Base-by-base conservation (phyloP, 2,888 invertebrate species). In the Stomorhina lunata region DNA sequence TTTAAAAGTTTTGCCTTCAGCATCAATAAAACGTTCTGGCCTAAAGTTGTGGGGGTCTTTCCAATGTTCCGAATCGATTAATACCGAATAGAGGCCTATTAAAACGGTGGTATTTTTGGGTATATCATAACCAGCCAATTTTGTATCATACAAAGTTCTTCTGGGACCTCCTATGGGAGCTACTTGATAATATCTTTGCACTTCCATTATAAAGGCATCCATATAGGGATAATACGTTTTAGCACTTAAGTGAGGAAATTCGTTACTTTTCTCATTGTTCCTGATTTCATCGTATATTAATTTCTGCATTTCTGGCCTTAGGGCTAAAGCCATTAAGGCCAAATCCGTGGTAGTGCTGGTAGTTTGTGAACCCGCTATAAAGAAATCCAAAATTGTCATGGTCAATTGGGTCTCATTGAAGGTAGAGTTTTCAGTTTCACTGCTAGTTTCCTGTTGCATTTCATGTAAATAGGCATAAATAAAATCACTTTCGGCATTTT, bases 281-380 rank as follows among this genome's bases (percentile, higher is more conserved):
- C 92, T 92, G n/a, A 95, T 89, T 86, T 94, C 93, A 0, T 90
- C 86, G 37, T 93, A 93, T 0, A 94, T 90, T 85, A 92, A 92
- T 1, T 89, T 86, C 87, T 95, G 95, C 2, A 94, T 88, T 9
- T 94, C 93, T 53, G 93, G 92, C 80, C 93, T 91, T 27, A 93
- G 86, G 17, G 93, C 90, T 92, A 95, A 93, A 84, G 92, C 92
- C 86, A 95, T 90, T 59, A 95, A 90, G 0, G 93, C 92, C 86
- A 94, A 93, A 84, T 94, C 93, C 15, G 95, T 88, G 0, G 94
- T 93, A 40, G 92, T 92, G 78, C 94, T 93, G 0, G 94, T 95
- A 0, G 94, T 95, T 84, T 93, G 92, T 0, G 93, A 92, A 2
- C 95, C 95, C 4, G 94, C 95, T 85, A 95, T 93, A 85, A 95